These are phyloP conservation scores for Corythoichthys intestinalis DNA, from an alignment of 2,113 vertebrate species.

Conservation along the genomic window DNA sequence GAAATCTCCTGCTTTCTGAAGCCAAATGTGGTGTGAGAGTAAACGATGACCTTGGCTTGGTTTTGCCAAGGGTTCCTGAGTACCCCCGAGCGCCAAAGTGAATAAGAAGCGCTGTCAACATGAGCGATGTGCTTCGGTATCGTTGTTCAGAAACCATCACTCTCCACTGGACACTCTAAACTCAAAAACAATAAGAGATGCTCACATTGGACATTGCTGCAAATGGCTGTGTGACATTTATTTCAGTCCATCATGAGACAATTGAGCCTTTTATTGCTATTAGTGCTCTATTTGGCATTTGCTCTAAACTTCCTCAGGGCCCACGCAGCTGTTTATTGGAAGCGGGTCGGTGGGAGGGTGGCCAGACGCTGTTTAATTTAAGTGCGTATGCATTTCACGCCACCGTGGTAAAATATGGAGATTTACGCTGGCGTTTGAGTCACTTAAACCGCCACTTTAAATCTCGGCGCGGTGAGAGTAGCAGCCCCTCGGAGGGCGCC, in stretches of 20 bases:
- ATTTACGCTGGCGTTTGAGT: slow-evolving; percentile 43
- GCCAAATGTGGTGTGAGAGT: background rate
- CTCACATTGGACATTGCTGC: slow-evolving; percentile 22
- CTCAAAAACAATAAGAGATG: slow-evolving; percentile 19
- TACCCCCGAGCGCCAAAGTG: slow-evolving; percentile 41
- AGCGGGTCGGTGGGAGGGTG: slow-evolving; percentile 18
- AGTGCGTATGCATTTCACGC: slow-evolving; percentile 40
- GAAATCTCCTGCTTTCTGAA: background rate
- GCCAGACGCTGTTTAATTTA: slow-evolving; percentile 44
- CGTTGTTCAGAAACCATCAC: slow-evolving; percentile 58
- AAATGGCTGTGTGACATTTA: slow-evolving; percentile 46
- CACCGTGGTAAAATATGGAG: slow-evolving; percentile 34
- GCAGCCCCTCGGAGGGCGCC: slow-evolving; percentile 16
- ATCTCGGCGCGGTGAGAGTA: slow-evolving; percentile 27
- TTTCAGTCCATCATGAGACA: slow-evolving; percentile 47
- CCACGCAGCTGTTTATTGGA: slow-evolving; percentile 43
- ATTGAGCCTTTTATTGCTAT: slow-evolving; percentile 48
- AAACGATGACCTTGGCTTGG: slow-evolving; percentile 52
- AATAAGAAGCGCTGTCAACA: slow-evolving; percentile 61
- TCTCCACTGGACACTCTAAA: slow-evolving; percentile 31
- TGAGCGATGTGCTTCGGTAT: slow-evolving; percentile 49
- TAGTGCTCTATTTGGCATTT: slow-evolving; percentile 57
- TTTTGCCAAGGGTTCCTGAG: slow-evolving; percentile 10
- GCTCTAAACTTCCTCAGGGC: slow-evolving; percentile 37
- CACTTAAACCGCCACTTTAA: slow-evolving; percentile 29